A percentile compares a stretch with the other conserved stretches of the same genome.
Conservation (phyloP, 2,797 vertebrate species). For the Calcarius lapponicus region DNA sequence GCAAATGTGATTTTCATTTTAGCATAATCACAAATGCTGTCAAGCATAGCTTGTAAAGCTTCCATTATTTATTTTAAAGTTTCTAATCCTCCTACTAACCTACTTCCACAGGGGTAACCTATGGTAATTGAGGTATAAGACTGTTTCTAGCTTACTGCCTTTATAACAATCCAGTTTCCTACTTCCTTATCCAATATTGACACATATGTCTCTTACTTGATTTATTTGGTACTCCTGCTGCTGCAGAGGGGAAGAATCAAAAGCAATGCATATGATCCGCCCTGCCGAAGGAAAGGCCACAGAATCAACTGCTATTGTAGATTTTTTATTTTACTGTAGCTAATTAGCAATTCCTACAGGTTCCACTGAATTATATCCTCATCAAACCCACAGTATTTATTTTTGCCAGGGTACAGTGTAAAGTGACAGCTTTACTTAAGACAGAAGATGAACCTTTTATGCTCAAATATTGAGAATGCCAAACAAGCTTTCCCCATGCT, state of each 20-base stretch:
- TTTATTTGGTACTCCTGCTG: not conserved
- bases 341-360: not conserved
- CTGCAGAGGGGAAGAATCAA: not conserved
- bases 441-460: not conserved
- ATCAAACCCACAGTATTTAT: accelerated
- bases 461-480: not conserved
- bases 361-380: not conserved
- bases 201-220: not conserved
- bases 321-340: not conserved
- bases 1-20: not conserved
- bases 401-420: not conserved
- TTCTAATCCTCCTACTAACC: constrained; percentile 6
- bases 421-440: not conserved
- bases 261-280: not conserved
- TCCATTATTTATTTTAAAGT: constrained; percentile 6
- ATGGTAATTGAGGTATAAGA: not conserved
- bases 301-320: not conserved
- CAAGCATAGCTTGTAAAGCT: constrained; percentile 17
- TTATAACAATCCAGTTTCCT: not conserved
- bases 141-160: not conserved
- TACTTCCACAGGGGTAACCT: not conserved
- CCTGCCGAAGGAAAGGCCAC: not conserved
- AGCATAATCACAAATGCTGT: not conserved
- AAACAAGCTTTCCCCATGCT: not conserved
- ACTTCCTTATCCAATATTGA: not conserved